phyloP scores from a whole-genome alignment of 64 coral and sea anemone species.

The Stichodactyla mertensii region DNA sequence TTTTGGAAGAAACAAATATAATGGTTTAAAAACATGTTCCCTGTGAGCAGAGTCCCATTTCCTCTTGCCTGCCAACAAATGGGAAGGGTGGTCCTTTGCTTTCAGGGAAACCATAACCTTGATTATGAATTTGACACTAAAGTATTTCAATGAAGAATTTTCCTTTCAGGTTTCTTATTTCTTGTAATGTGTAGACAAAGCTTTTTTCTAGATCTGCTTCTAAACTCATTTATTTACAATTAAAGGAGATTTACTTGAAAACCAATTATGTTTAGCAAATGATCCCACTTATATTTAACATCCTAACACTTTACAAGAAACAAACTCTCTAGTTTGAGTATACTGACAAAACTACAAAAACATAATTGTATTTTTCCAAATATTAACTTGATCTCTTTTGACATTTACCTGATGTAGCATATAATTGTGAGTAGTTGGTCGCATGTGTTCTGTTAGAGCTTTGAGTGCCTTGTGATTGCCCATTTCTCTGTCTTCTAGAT shows the following conservation, averaged over 20 bases:
- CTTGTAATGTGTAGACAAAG: not conserved
- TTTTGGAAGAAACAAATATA: not conserved
- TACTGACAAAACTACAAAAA: not conserved
- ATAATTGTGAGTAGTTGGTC: slow-evolving; percentile 94
- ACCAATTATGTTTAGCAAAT: not conserved
- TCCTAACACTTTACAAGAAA: not conserved
- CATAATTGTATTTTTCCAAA: not conserved
- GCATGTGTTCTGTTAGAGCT: slow-evolving; percentile 98
- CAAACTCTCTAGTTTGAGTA: not conserved
- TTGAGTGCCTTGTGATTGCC: slow-evolving; percentile 94
- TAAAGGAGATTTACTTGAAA: not conserved
- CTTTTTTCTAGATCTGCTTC: not conserved
- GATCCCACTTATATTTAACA: not conserved
- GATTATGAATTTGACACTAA: not conserved
- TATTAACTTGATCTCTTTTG: not conserved
- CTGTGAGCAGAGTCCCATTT: not conserved
- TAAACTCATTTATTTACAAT: not conserved
- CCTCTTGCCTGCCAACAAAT: no score
- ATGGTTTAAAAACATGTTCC: not conserved
- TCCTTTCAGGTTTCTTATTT: not conserved
- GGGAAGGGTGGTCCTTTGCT: no score
- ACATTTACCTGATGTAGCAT: slow-evolving; percentile 90
- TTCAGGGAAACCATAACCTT: no score
- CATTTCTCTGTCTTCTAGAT: slow-evolving; percentile 93
- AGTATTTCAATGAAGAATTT: not conserved